phyloP scores from a whole-genome alignment of 2,113 vertebrate species.

The Bufo bufo region DNA sequence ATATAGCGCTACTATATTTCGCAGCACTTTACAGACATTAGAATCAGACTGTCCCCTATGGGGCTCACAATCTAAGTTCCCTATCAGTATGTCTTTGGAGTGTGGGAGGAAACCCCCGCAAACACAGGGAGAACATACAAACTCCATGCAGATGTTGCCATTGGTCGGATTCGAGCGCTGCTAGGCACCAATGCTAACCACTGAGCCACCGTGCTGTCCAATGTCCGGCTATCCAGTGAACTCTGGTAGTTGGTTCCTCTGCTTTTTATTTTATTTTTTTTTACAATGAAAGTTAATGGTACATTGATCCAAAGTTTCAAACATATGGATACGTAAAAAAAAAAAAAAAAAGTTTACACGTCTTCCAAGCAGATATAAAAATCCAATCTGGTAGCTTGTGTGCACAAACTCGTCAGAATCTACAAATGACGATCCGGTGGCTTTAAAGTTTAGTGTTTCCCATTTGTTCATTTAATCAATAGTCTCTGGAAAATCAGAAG shows the following conservation, averaged over 20 bases:
- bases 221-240: no score
- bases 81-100: no score
- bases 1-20: no score
- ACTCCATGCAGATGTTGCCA: no score
- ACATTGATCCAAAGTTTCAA: background rate
- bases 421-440: background rate
- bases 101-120: no score
- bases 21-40: no score
- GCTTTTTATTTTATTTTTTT: background rate
- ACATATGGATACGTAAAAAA: background rate
- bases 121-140: no score
- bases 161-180: no score
- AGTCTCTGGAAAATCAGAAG: background rate
- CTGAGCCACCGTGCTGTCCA: no score
- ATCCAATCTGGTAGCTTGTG: background rate
- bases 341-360: background rate
- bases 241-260: background rate
- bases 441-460: background rate
- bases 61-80: no score
- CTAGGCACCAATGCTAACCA: no score
- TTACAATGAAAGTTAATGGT: background rate
- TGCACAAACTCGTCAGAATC: background rate
- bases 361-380: background rate
- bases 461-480: background rate
- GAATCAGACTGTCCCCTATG: no score